Evolutionary conservation across 2,888 invertebrate genomes (phyloP), one percentile per base, ranked within the genome.

Genomic region (Therioaphis trifolii): DNA sequence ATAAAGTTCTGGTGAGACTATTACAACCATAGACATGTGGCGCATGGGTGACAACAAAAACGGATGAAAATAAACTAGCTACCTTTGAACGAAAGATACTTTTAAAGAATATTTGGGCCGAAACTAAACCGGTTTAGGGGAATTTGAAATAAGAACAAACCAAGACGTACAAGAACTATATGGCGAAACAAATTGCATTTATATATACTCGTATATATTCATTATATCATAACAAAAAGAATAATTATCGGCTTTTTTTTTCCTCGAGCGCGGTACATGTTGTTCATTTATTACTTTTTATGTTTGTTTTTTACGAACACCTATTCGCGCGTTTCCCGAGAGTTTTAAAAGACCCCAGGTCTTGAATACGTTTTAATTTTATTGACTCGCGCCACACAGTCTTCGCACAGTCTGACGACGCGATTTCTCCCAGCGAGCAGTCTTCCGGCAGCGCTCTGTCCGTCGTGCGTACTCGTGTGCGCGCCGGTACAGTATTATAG

Each of bases 401-500:
- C n/a, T 24, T 40, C 43, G n/a, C 43, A 40, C 24, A 61, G 12
- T 43, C 27, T 15, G 24, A 76, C 75, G 27, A 27, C 27, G 46
- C 40, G 5, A 76, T 76, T 27, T 61, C 75, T 18, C n/a, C n/a
- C n/a, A 43, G 7, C n/a, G 27, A 76, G 24, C n/a, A 18, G 27
- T 61, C 61, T 61, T 61, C 35, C n/a, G 75, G 43, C 43, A 76
- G 27, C 29, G 14, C 75, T 76, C 27, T 46, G 18, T 76, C n/a
- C 43, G 43, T 58, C 12, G 3, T 14, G 12, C n/a, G 27, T 27
- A 12, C 11, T 11, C 40, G 7, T n/a, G n/a, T n/a, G n/a, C n/a
- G n/a, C 15, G 24, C 35, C 24, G 40, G 68, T 68, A 68, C 14
- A 3, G 49, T n/a, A 24, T 24, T 18, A 24, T 21, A 24, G 3